Evolutionary conservation across 2,888 invertebrate genomes (phyloP).

Genomic region (Stenolophus ochropezus): DNA sequence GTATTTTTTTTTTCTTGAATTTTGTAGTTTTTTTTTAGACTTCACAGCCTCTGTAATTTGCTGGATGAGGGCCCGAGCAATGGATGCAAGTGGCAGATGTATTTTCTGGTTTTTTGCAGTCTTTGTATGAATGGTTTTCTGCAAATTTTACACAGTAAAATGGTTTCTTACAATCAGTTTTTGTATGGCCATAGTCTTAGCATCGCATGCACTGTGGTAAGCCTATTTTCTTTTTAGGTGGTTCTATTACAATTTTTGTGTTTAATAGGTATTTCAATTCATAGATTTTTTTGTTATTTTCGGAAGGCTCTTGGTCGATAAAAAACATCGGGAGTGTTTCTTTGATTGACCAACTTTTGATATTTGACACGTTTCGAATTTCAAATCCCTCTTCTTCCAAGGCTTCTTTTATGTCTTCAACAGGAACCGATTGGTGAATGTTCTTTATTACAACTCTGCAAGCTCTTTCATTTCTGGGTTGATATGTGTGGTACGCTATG

Average conservation of each 20-base stretch:
- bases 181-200: too few relatives aligned
- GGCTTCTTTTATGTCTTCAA: too few relatives aligned
- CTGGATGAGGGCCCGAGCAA: neutral
- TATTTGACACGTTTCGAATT: conserved; percentile 59
- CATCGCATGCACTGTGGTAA: too few relatives aligned
- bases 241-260: neutral
- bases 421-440: too few relatives aligned
- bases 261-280: conserved; percentile 49
- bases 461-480: conserved; percentile 4
- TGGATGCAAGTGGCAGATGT: neutral
- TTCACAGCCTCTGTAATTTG: neutral
- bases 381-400: conserved; percentile 42
- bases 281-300: conserved; percentile 61
- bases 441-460: conserved; percentile 1
- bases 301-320: conserved; percentile 59
- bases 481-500: neutral
- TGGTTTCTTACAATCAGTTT: too few relatives aligned
- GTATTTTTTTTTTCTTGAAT: neutral
- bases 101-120: conserved; percentile 14
- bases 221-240: too few relatives aligned
- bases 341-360: conserved; percentile 55
- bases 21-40: neutral
- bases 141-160: too few relatives aligned
- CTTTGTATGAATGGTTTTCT: conserved; percentile 48
- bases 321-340: conserved; percentile 60